Conservation (phyloP, 2,113 vertebrate genomes). For the Smithornis capensis region DNA sequence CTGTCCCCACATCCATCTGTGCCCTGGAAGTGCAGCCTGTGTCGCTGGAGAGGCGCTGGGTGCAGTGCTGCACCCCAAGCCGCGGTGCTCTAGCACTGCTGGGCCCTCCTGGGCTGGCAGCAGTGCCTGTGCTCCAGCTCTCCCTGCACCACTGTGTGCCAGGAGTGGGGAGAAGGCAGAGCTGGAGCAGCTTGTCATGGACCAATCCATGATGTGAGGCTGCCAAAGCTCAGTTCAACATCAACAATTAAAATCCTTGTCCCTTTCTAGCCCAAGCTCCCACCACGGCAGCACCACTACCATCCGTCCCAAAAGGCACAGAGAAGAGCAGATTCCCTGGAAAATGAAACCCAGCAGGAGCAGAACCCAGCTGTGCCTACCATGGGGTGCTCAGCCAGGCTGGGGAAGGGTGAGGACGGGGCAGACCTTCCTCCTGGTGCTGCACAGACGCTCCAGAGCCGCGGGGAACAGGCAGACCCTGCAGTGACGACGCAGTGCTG, state of each 20-base stretch:
- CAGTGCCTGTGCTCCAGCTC: neutral
- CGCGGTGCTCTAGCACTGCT: neutral
- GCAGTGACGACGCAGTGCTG: neutral
- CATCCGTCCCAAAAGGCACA: rapidly evolving
- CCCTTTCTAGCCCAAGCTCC: neutral
- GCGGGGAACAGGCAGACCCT: neutral
- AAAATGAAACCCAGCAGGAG: neutral
- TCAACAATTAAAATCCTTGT: neutral
- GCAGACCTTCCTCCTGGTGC: neutral
- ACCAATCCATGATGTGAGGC: rapidly evolving
- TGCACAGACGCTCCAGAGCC: rapidly evolving
- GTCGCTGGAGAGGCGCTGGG: neutral
- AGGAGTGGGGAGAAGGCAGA: neutral
- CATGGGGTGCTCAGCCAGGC: rapidly evolving
- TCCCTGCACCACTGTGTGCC: neutral
- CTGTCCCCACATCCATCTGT: neutral
- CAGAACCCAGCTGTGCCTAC: neutral
- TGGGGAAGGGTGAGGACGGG: neutral
- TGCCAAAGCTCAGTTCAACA: neutral
- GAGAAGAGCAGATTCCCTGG: rapidly evolving
- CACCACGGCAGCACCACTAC: neutral
- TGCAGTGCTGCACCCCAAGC: neutral
- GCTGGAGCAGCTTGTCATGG: neutral
- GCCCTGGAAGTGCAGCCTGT: neutral
- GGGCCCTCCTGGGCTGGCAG: neutral